Evolutionary conservation across 2,113 vertebrate genomes (phyloP), one percentile per base, ranked within the genome.

Genomic region (Megatriorchis doriae): DNA sequence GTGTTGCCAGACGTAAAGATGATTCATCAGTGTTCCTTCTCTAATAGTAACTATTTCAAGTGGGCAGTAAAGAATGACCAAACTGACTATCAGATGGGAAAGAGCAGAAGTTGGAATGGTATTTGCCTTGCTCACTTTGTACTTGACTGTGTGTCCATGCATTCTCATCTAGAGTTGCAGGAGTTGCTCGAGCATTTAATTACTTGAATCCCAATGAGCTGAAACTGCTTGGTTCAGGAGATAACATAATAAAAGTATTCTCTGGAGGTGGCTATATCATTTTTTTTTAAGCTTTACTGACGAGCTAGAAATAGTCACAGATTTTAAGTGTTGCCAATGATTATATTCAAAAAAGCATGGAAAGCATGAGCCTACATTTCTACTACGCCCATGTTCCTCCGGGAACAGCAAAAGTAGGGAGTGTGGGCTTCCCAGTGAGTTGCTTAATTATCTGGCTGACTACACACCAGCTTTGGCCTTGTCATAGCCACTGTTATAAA

Each of bases 141-240:
- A 83, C 58, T 91, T 34, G 3, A 48, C 29, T 82, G 20, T 85
- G 70, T 72, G 58, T 40, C 96, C 86, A 73, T 58, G 62, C 20
- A 0, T 87, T 77, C 94, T 72, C 0, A 0, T 67, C 88, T 67
- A 23, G 87, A 85, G 72, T 93, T 84, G 77, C 81, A 86, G 55
- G 8, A 48, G 17, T 85, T 94, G 89, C 73, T 97, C 56, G 2
- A 94, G 93, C 93, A 97, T 96, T 93, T 97, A 96, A 97, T 96
- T 97, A 15, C 86, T 88, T 83, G 84, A 97, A 93, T 96, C 85
- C 53, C 81, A 95, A 84, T 94, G 89, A 97, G 68, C 43, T 91
- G 92, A 90, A 92, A 86, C 86, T 91, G 59, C 79, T 89, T 93
- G 86, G 93, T 91, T 93, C 68, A 86, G 81, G 81, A 90, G 83